Base-by-base conservation (phyloP, 2,888 invertebrate species). In the Zygothrica quintamaculata region DNA sequence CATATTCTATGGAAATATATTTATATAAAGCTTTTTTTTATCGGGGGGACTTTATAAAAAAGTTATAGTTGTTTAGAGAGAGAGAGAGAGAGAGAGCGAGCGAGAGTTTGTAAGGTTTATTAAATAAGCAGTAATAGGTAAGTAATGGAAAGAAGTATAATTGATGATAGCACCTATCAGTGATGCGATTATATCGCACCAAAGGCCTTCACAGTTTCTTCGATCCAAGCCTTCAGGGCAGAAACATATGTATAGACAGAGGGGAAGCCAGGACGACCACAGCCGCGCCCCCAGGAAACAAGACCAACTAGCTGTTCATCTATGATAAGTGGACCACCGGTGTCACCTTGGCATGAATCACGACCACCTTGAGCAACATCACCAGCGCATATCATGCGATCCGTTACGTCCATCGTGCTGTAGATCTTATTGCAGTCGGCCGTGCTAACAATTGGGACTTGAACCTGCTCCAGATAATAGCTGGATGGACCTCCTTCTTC, bases 361-460 rank as follows among this genome's bases (percentile, higher is more conserved):
- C 90, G 86, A 0, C 91, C 89, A 0, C 88, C 89, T 69, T 64
- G 39, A 0, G 9, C 22, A 2, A 77, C 44, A 50, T 73, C 51
- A 0, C 93, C 94, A 15, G 94, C 94, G 75, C 94, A 94, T 0
- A 93, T 84, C 92, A 94, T 93, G 0, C 89, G 90, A 0, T 91
- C 79, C 0, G 93, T 92, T 15, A 92, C 92, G 9, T 70, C 89
- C 0, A 82, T 82, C 1, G n/a, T 33, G 3, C 92, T 78, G 72
- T 94, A 94, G 0, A 91, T 91, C 0, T 74, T 57, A 3, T 72
- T 80, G 61, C 94, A 94, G 0, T 88, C 76, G 0, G 78, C 71
- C 0, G 91, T 87, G 70, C 89, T 91, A 0, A 93, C 91, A 74
- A 92, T 92, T 0, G 92, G 92, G 0, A 94, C 91, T 7, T 90